Evolutionary conservation across 2,113 vertebrate species (phyloP).

Genomic region (Alosa alosa): DNA sequence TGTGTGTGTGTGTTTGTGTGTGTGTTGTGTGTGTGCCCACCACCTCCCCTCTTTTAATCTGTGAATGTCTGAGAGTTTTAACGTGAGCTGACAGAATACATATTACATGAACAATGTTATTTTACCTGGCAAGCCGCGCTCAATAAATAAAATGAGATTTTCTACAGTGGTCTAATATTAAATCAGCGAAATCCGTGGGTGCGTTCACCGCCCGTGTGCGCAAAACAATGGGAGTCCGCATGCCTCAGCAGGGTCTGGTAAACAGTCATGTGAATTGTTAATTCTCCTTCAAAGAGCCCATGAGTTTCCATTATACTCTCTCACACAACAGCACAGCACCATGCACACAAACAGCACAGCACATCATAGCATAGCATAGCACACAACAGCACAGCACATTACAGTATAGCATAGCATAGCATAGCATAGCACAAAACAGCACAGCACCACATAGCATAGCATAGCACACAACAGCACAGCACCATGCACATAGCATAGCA

Average conservation of each 20-base stretch:
- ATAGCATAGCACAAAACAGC: neutral
- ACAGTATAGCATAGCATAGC: too few relatives aligned
- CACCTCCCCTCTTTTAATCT: neutral
- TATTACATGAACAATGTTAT: slow-evolving; percentile 48
- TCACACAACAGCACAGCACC: neutral
- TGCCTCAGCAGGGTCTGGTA: slow-evolving; percentile 14
- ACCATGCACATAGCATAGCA: neutral
- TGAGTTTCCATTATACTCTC: neutral
- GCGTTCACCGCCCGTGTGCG: slow-evolving; percentile 15
- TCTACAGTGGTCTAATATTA: slow-evolving; percentile 41
- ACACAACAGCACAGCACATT: neutral
- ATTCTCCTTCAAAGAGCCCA: slow-evolving; percentile 18
- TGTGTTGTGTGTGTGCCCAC: neutral
- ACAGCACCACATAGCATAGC: neutral
- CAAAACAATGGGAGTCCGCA: slow-evolving; percentile 1
- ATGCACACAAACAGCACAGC: too few relatives aligned
- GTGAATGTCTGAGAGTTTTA: slow-evolving; percentile 24
- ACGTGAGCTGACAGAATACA: slow-evolving; percentile 43
- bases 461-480: neutral
- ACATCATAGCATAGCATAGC: neutral
- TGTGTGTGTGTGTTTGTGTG: neutral
- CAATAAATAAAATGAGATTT: slow-evolving; percentile 50
- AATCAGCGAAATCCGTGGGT: slow-evolving; percentile 38
- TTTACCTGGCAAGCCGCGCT: slow-evolving; percentile 38
- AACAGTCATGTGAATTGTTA: slow-evolving; percentile 32